Evolutionary conservation across 1,140 invertebrate genomes (phyloP).

Genomic region (Proales similis): DNA sequence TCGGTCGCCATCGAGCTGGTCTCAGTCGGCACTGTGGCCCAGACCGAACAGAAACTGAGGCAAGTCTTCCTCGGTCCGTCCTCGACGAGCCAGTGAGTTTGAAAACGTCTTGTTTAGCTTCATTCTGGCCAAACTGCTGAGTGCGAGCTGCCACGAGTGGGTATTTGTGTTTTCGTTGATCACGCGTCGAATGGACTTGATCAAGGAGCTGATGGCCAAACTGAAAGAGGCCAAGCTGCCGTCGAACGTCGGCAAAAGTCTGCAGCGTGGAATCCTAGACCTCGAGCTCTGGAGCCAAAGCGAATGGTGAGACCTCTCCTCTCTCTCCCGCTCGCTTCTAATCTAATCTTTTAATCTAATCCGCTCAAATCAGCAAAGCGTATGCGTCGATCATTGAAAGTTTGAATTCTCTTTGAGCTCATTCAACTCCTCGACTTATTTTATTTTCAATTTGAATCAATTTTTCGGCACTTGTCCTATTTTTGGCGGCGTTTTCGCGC

Average conservation of each 20-base stretch:
- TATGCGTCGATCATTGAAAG: too few relatives aligned
- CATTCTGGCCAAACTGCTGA: constrained; percentile 3
- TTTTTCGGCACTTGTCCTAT: too few relatives aligned
- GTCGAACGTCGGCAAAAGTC: background rate
- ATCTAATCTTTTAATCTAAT: too few relatives aligned
- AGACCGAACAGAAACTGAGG: constrained; percentile 13
- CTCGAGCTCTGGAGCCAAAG: constrained; percentile 9
- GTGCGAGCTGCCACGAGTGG: constrained; percentile 21
- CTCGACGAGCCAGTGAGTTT: background rate
- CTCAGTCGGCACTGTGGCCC: background rate
- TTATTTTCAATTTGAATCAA: too few relatives aligned
- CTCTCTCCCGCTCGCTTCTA: too few relatives aligned
- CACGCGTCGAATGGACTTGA: background rate
- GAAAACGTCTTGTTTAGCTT: background rate
- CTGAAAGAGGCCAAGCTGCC: background rate
- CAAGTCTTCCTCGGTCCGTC: background rate
- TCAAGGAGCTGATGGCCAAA: constrained; percentile 4
- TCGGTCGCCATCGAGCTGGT: constrained; percentile 16
- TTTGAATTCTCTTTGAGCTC: too few relatives aligned
- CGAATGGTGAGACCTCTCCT: too few relatives aligned
- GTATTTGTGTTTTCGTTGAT: constrained; percentile 12
- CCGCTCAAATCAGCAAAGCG: too few relatives aligned
- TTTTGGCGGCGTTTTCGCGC: too few relatives aligned
- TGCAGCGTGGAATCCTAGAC: constrained; percentile 2
- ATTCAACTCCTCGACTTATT: too few relatives aligned